Evolutionary conservation across 2,888 invertebrate species (phyloP), one percentile per base, ranked within the genome.

Genomic region (Morpho achilles): DNA sequence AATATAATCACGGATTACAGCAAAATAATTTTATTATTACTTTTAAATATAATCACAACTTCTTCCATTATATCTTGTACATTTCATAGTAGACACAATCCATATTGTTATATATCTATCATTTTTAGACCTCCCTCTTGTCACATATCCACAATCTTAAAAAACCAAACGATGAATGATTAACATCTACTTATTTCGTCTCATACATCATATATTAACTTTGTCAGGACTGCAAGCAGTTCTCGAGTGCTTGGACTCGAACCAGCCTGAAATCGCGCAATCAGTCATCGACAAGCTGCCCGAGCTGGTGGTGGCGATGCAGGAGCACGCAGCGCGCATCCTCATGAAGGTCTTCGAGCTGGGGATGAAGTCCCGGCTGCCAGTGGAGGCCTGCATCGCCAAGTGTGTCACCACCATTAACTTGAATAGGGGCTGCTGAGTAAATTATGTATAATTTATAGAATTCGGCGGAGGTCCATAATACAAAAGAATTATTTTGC

Each of bases 351-450:
- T 96, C 1, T 98, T 98, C 84, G 93, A 94, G 66, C 91, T 97
- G 49, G 97, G 97, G 3, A 93, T 97, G 61, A 93, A 93, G 66
- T 95, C 95, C 7, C 94, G 95, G 60, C 92, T 96, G 58, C 96
- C 96, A 69, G 95, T 96, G 0, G 93, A 94, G 61, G 83, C 92
- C 10, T 94, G 95, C 77, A 94, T 98, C 65, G 93, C 94, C 59
- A 96, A 96, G 75, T 95, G 96, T 59, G 93, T 98, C 59, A 92
- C 94, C 64, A 92, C 97, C 51, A 91, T 98, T 62, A 96, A 97
- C 81, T 91, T 95, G 67, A 97, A 97, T 76, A 93, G 95, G 70
- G 96, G 96, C 10, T 96, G 95, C 87, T 96, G 89, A 73, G 47
- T 22, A 43, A 32, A 23, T n/a, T 39, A 50, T 10, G 16, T 16